Conservation (phyloP, 2,888 invertebrate species). For the Brachypterus glaber region DNA sequence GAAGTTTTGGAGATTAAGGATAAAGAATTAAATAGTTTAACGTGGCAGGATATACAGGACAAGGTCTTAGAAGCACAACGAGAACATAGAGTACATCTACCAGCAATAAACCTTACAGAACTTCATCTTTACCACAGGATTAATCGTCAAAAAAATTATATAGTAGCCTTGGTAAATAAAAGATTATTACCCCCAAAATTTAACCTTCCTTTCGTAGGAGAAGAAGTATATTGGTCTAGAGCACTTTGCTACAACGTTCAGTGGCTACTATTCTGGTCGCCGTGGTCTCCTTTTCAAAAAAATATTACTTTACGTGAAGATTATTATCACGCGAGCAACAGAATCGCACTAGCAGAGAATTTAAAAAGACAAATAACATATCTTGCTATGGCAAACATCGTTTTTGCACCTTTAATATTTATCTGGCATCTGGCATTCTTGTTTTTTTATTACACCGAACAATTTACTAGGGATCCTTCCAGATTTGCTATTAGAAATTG, state of each 20-base stretch:
- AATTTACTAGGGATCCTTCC: slow-evolving; percentile 81
- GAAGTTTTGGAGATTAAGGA: slow-evolving; percentile 79
- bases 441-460: slow-evolving; percentile 86
- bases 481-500: slow-evolving; percentile 80
- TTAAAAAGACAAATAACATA: slow-evolving; percentile 65
- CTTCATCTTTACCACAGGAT: slow-evolving; percentile 96
- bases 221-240: slow-evolving; percentile 78
- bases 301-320: slow-evolving; percentile 92
- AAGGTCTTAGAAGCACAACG: slow-evolving; percentile 81
- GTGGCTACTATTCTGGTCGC: slow-evolving; percentile 85
- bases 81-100: slow-evolving; percentile 95
- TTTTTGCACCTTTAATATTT: slow-evolving; percentile 80
- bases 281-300: slow-evolving; percentile 93
- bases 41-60: slow-evolving; percentile 85
- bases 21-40: slow-evolving; percentile 64
- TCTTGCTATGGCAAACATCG: slow-evolving; percentile 73
- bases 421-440: slow-evolving; percentile 91
- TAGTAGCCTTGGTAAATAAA: slow-evolving; percentile 97
- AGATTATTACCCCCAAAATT: slow-evolving; percentile 78
- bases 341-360: slow-evolving; percentile 67
- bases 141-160: slow-evolving; percentile 90
- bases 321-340: slow-evolving; percentile 70
- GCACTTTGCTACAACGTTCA: slow-evolving; percentile 80
- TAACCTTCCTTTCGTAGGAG: slow-evolving; percentile 73
- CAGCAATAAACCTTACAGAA: slow-evolving; percentile 89